Evolutionary conservation across 2,113 vertebrate species (phyloP).

Genomic region (Pterocles orientalis): DNA sequence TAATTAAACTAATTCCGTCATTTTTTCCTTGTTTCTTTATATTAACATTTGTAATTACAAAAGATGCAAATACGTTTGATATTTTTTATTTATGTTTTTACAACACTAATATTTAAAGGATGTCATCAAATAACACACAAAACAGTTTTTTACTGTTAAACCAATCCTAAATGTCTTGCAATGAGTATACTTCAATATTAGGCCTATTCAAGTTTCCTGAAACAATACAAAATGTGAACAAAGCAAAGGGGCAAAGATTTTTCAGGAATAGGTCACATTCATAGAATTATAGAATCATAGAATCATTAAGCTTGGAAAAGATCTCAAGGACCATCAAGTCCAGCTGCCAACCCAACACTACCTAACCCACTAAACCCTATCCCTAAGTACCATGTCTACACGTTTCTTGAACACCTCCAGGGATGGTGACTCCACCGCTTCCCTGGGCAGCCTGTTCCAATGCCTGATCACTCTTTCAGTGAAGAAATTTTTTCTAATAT

Average conservation of each 20-base stretch:
- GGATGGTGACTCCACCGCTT: too few species aligned
- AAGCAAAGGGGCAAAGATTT: background rate
- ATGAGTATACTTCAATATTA: background rate
- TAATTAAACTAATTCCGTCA: background rate
- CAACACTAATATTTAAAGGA: background rate
- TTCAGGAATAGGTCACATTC: background rate
- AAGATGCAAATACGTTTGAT: background rate
- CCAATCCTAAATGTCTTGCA: background rate
- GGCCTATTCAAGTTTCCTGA: background rate
- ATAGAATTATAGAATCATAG: too few species aligned
- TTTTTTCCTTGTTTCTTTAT: background rate
- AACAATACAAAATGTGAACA: background rate
- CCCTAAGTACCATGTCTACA: too few species aligned
- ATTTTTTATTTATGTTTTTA: background rate
- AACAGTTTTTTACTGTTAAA: background rate
- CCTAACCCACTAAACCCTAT: too few species aligned
- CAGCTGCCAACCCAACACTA: too few species aligned
- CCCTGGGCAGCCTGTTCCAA: too few species aligned
- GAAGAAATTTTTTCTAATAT: too few species aligned
- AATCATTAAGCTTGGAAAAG: too few species aligned
- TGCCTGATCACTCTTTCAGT: too few species aligned
- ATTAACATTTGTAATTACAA: background rate
- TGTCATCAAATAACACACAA: background rate
- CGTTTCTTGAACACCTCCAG: too few species aligned
- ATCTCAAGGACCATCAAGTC: too few species aligned